Base-by-base conservation (phyloP, 1,140 invertebrate genomes). In the Caenorhabditis inopinata region DNA sequence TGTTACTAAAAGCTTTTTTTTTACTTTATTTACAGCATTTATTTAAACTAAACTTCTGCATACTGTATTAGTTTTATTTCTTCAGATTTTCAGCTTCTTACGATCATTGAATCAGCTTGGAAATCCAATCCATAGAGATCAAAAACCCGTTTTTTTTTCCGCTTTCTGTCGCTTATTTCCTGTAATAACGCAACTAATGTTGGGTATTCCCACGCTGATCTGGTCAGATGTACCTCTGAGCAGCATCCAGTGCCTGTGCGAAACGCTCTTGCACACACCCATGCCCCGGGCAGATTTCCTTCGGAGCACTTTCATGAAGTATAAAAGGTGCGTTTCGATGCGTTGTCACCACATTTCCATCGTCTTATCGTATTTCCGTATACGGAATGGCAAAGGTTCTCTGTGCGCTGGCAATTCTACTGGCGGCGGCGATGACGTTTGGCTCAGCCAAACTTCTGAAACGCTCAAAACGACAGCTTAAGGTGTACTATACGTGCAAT, bases 401-500 rank as follows among this genome's bases (percentile, higher is more conserved):
- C 32, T 68, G n/a, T 18, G 21, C 9, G 16, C 12, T 38, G 32
- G 58, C 32, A 38, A 32, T 68, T 21, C n/a, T 68, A 6, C 11
- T 62, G 27, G n/a, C 38, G 11, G 35, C 58, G 2, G 12, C 32
- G n/a, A n/a, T n/a, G 11, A 21, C 16, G 18, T 16, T 68, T 42
- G 29, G 29, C 21, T 68, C 58, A 18, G 32, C 58, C 11, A 68
- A 68, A 68, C 29, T 38, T 68, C n/a, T 68, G 58, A 68, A 68
- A 38, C 14, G 58, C 7, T 68, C 58, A 21, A 68, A 68, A 12
- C 27, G 58, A 38, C 58, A 68, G n/a, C 16, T 68, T 3, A n/a
- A 38, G 11, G 58, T 68, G n/a, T 68, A 68, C n/a, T 68, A 68
- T 42, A 68, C 38, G 58, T 68, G 58, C 58, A 68, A 68, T 21